These are phyloP conservation scores for Salvelinus namaycush DNA, from an alignment of 2,113 vertebrate species.

Conservation along the genomic window DNA sequence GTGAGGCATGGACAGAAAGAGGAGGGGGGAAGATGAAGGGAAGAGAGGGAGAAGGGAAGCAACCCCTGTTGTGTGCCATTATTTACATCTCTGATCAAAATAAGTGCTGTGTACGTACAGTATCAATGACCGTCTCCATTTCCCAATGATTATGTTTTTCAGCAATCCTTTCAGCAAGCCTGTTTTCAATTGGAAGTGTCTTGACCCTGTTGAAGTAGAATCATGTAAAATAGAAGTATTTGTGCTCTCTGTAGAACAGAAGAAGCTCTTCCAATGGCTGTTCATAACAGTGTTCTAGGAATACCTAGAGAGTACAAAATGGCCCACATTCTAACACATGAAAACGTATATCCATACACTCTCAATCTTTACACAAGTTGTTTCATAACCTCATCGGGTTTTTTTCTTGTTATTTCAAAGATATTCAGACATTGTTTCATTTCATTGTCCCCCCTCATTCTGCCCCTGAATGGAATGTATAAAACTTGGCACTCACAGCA, in stretches of 20 bases:
- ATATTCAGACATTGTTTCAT: slow-evolving; percentile 21
- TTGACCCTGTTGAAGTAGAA: neutral
- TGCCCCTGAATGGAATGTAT: slow-evolving; percentile 46
- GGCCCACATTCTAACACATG: neutral
- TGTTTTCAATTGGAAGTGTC: slow-evolving; percentile 16
- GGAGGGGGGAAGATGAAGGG: slow-evolving; percentile 11
- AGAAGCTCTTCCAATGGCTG: no score
- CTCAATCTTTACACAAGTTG: no score
- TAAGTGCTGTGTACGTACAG: neutral
- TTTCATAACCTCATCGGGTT: neutral
- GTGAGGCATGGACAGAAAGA: slow-evolving; percentile 19
- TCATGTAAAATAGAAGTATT: neutral
- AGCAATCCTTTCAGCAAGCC: neutral
- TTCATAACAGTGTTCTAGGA: neutral
- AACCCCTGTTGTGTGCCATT: slow-evolving; percentile 16
- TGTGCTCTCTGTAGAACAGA: neutral
- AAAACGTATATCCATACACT: neutral
- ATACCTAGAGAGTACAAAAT: neutral
- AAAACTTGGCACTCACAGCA: slow-evolving; percentile 24
- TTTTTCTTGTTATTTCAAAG: neutral
- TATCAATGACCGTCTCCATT: slow-evolving; percentile 10
- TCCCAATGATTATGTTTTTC: slow-evolving; percentile 11
- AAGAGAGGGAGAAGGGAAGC: slow-evolving; percentile 15
- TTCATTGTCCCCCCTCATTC: slow-evolving; percentile 21
- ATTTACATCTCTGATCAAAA: neutral